Evolutionary conservation across 2,888 invertebrate genomes (phyloP).

Genomic region (Masnerella sp.): DNA sequence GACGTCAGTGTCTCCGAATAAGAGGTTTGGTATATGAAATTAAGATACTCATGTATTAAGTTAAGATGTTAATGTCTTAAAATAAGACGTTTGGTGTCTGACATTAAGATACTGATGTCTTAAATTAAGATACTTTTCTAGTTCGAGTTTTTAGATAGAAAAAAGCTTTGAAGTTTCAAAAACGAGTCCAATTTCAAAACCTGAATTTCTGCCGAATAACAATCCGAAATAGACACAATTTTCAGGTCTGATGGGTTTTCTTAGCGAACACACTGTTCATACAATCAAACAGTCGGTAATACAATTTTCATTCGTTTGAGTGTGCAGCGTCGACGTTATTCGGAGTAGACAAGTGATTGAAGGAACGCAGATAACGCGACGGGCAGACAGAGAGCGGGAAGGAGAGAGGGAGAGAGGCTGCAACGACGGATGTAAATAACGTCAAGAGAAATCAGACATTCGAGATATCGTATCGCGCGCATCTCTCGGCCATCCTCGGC

Average conservation of each 20-base stretch:
- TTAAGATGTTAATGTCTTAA: too few relatives aligned
- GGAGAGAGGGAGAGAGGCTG: constrained; percentile 1
- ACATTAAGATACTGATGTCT: too few relatives aligned
- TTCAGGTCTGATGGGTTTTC: constrained; percentile 40
- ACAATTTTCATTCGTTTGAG: constrained; percentile 50
- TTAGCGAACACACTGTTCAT: constrained; percentile 41
- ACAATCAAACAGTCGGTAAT: constrained; percentile 48
- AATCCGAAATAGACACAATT: constrained; percentile 44
- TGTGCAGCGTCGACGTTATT: constrained; percentile 44
- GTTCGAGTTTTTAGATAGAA: too few relatives aligned
- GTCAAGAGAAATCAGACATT: constrained; percentile 47
- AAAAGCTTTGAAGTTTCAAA: too few relatives aligned
- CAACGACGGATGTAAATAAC: constrained; percentile 51
- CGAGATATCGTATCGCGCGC: constrained; percentile 42
- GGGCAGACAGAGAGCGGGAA: not conserved
- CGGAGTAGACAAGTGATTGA: constrained; percentile 46
- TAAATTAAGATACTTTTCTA: too few relatives aligned
- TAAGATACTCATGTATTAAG: too few relatives aligned
- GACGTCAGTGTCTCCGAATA: too few relatives aligned
- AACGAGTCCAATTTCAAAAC: too few relatives aligned
- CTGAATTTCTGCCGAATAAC: too few relatives aligned
- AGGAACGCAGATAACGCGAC: constrained; percentile 38
- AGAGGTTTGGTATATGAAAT: too few relatives aligned
- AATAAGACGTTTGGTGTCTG: too few relatives aligned
- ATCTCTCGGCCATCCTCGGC: constrained; percentile 38